Conservation (phyloP, 2,797 vertebrate species). For the Notamacropus eugenii region DNA sequence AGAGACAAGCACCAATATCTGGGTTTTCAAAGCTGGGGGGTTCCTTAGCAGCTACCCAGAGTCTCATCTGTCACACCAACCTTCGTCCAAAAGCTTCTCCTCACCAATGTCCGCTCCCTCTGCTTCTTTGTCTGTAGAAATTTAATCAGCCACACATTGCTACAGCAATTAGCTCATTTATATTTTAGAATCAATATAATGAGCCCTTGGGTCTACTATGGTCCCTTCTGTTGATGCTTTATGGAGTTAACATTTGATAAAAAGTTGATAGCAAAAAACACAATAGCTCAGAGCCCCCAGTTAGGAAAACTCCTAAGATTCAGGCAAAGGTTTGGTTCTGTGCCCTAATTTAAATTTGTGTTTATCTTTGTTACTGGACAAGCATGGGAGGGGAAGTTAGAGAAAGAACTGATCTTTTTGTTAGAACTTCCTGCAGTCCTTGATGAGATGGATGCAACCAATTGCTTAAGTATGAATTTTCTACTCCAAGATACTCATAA, state of each 20-base stretch:
- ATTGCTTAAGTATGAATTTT: neutral
- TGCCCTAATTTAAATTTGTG: neutral
- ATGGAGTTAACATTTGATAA: neutral
- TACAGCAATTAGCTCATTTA: neutral
- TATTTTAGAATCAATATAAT: neutral
- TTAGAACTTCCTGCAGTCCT: neutral
- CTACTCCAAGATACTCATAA: neutral
- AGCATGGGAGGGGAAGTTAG: neutral
- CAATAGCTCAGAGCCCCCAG: neutral
- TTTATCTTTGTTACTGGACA: neutral
- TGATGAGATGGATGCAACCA: neutral
- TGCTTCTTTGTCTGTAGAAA: neutral
- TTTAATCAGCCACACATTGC: neutral
- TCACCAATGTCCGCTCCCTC: neutral
- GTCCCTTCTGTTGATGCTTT: neutral
- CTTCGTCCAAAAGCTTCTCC: neutral
- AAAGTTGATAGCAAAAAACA: neutral
- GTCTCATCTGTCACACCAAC: too few species aligned
- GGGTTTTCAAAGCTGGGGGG: too few species aligned
- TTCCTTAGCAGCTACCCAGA: too few species aligned
- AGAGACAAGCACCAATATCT: too few species aligned
- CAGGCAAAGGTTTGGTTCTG: neutral
- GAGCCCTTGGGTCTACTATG: neutral
- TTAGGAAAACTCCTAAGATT: neutral
- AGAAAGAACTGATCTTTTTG: neutral